Evolutionary conservation across 2,888 invertebrate species (phyloP).

Genomic region (Diloba caeruleocephala): DNA sequence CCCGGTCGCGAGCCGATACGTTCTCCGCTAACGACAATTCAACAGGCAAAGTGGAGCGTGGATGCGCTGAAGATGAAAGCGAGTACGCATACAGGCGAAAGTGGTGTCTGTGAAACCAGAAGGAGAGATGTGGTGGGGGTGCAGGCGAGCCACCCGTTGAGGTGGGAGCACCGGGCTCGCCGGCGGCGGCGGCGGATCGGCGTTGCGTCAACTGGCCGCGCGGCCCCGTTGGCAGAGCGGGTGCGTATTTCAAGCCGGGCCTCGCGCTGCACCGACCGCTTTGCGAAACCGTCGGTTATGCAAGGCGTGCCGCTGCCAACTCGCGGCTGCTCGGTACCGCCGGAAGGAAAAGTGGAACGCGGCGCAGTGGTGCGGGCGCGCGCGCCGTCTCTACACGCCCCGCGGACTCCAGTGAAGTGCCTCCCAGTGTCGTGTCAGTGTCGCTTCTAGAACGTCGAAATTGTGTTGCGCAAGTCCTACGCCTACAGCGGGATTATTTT

Average conservation of each 20-base stretch:
- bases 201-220: conserved; percentile 75
- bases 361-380: conserved; percentile 86
- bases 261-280: conserved; percentile 84
- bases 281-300: conserved; percentile 88
- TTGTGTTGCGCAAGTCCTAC: conserved; percentile 87
- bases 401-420: conserved; percentile 82
- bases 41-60: conserved; percentile 63
- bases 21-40: conserved; percentile 34
- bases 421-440: conserved; percentile 85
- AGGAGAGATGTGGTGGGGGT: conserved; percentile 69
- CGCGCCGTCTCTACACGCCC: conserved; percentile 85
- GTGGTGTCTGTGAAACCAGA: conserved; percentile 82
- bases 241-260: conserved; percentile 85
- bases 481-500: conserved; percentile 86
- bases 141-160: conserved; percentile 64
- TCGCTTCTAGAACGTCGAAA: conserved; percentile 85
- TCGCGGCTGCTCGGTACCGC: conserved; percentile 82
- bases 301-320: conserved; percentile 88
- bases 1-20: conserved; percentile 50
- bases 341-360: conserved; percentile 89
- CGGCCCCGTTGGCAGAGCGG: conserved; percentile 80
- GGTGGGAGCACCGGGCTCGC: conserved; percentile 53
- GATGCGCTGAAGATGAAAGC: conserved; percentile 78
- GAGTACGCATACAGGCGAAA: conserved; percentile 78
- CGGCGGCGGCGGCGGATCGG: conserved; percentile 47